phyloP scores from a whole-genome alignment of 2,888 invertebrate species.

The Muschampia plurimacula region DNA sequence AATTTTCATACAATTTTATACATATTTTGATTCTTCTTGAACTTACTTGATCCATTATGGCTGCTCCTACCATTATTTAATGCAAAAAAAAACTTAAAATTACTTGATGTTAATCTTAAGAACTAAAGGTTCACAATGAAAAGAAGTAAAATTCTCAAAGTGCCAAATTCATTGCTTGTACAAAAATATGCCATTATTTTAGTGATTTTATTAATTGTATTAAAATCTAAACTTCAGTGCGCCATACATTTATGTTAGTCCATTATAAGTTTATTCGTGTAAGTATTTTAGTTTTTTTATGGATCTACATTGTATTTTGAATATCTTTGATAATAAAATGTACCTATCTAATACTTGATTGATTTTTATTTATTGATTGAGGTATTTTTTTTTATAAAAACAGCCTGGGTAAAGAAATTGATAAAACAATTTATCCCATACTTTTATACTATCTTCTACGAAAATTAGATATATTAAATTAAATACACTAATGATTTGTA shows the following conservation, averaged over 20 bases:
- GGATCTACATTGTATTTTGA: slow-evolving; percentile 22
- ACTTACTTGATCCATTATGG: no score
- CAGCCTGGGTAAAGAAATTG: no score
- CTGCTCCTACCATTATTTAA: no score
- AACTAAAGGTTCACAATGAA: background rate
- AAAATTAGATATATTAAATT: no score
- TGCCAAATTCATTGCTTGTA: slow-evolving; percentile 75
- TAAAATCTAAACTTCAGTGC: slow-evolving; percentile 46
- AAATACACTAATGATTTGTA: no score
- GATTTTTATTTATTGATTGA: background rate
- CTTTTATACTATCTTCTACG: no score
- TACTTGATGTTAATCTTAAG: background rate
- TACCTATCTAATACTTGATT: no score
- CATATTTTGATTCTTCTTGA: no score
- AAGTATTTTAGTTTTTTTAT: slow-evolving; percentile 44
- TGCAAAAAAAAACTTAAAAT: background rate
- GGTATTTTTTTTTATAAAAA: no score
- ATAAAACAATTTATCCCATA: no score
- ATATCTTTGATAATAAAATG: slow-evolving; percentile 8
- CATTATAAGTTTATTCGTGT: slow-evolving; percentile 50
- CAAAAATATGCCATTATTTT: slow-evolving; percentile 65
- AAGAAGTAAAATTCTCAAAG: slow-evolving; percentile 57
- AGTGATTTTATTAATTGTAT: slow-evolving; percentile 8
- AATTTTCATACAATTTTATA: no score
- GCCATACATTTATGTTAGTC: slow-evolving; percentile 51